phyloP scores from a whole-genome alignment of 2,797 vertebrate species.

The Alca torda region DNA sequence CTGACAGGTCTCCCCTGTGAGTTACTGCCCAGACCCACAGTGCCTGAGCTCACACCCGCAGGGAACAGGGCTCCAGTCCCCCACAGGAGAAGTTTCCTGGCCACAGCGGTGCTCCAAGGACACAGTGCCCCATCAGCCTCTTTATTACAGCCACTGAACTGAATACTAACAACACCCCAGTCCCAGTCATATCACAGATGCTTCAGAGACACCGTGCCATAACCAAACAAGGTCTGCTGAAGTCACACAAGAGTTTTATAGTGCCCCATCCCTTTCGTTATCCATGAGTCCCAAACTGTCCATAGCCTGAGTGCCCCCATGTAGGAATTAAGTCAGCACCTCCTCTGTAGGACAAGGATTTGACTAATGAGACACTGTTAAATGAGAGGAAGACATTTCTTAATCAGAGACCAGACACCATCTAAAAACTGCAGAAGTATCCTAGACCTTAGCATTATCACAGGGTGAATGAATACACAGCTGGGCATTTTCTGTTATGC shows the following conservation, averaged over 20 bases:
- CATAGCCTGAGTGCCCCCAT: rapidly evolving
- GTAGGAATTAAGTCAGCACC: background rate
- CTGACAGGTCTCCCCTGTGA: background rate
- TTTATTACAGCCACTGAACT: background rate
- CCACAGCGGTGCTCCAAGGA: background rate
- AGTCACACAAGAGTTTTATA: background rate
- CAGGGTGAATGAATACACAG: background rate
- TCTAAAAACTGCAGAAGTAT: background rate
- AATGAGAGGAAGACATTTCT: background rate
- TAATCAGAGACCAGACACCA: background rate
- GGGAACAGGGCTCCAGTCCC: background rate
- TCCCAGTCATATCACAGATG: background rate
- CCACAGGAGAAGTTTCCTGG: background rate
- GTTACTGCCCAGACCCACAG: background rate
- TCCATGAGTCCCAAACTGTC: background rate
- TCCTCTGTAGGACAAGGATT: background rate
- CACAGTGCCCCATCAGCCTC: background rate
- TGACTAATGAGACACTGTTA: background rate
- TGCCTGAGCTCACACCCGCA: background rate
- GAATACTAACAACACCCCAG: background rate
- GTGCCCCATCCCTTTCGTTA: background rate
- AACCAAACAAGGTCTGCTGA: background rate
- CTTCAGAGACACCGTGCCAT: background rate
- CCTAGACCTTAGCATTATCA: background rate
- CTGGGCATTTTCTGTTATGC: background rate